phyloP scores from a whole-genome alignment of 1,140 invertebrate species.

The Ooceraea biroi region DNA sequence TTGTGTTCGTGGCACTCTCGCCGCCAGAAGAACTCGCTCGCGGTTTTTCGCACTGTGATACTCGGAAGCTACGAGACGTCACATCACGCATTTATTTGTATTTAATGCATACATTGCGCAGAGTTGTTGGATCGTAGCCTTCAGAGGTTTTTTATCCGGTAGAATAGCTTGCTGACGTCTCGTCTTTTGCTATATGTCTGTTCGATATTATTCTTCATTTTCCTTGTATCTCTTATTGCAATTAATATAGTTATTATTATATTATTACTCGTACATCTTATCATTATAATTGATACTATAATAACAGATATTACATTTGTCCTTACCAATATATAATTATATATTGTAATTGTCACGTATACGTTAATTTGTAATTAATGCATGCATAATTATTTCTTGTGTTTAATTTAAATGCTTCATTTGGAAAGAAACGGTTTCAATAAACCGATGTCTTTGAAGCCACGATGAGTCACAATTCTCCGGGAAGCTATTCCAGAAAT shows the following conservation, averaged over 20 bases:
- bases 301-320: background rate
- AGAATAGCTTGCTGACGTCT: too few species aligned
- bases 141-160: too few species aligned
- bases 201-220: too few species aligned
- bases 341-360: background rate
- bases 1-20: conserved; percentile 21
- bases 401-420: background rate
- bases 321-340: conserved; percentile 6
- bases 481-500: background rate
- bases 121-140: too few species aligned
- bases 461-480: background rate
- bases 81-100: too few species aligned
- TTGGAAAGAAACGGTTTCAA: background rate
- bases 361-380: background rate
- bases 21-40: background rate
- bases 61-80: too few species aligned
- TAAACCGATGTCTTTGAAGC: conserved; percentile 5
- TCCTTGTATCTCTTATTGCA: too few species aligned
- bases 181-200: too few species aligned
- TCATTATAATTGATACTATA: too few species aligned
- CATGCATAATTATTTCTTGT: background rate
- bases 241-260: too few species aligned
- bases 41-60: conserved; percentile 4
- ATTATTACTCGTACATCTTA: too few species aligned
- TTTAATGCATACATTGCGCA: too few species aligned